Evolutionary conservation across 2,113 vertebrate species (phyloP), one percentile per base, ranked within the genome.

Genomic region (Rynchops niger): DNA sequence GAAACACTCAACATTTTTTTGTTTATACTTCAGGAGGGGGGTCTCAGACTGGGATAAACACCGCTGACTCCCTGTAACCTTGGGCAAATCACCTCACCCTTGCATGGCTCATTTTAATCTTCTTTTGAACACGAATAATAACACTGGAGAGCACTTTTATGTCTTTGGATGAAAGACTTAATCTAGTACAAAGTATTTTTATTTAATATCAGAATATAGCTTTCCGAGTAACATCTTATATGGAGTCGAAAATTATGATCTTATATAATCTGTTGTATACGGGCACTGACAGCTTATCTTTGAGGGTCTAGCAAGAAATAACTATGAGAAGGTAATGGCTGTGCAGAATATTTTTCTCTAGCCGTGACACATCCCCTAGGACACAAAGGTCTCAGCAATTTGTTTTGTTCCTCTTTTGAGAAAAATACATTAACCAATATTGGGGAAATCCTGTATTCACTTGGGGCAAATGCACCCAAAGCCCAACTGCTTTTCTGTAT

Each of bases 191-290:
- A 94, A 94, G 40, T 81, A 93, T 93, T 96, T 91, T 87, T 91
- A 90, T 91, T 94, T 93, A 85, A 94, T 76, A 88, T 77, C 82
- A 90, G 84, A 94, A 82, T 93, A 93, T 69, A 94, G 74, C 87
- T 97, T 93, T 91, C 95, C 91, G 10, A 87, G 66, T 93, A 95
- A 73, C 93, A 85, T 87, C 43, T 94, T 97, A 87, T 73, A 96
- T 94, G 93, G 87, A 95, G 95, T 97, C 95, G 95, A 97, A 97
- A 97, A 96, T 91, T 1, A 96, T 85, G 87, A 87, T 96, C 92
- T 97, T 96, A 95, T 58, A 96, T 97, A 97, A 97, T 91, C 84
- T 85, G 40, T 96, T 96, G 92, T 96, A 85, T 96, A 94, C 0
- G 5, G 84, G 70, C 87, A 90, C 70, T 94, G 95, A 95, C 95